Conservation (phyloP, 1,140 invertebrate species). For the Drosophila ercepeae region DNA sequence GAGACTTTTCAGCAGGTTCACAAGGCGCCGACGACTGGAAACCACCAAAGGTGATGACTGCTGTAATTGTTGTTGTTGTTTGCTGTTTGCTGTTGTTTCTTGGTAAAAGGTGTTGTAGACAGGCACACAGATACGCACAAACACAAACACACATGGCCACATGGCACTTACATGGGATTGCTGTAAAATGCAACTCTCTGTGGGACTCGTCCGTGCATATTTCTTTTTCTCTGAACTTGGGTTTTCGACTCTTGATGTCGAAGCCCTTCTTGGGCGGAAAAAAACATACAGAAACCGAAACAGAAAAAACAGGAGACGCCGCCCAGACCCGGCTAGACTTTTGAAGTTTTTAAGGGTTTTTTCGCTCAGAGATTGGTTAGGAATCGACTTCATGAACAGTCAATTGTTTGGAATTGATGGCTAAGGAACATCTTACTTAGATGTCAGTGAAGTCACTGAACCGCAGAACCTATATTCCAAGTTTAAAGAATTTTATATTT, state of each 20-base stretch:
- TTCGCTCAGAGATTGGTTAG: conserved; percentile 19
- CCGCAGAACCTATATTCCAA: no score
- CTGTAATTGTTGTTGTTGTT: conserved; percentile 73
- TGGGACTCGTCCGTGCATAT: conserved; percentile 51
- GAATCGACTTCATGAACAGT: conserved; percentile 20
- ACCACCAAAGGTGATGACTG: conserved; percentile 80
- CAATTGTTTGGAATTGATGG: conserved; percentile 33
- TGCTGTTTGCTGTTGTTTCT: conserved; percentile 75
- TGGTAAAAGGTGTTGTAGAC: conserved; percentile 77
- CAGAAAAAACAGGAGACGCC: conserved; percentile 21
- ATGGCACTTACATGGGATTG: conserved; percentile 58
- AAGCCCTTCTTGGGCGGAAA: conserved; percentile 34
- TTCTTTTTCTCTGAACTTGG: conserved; percentile 68
- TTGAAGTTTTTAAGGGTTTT: conserved; percentile 39
- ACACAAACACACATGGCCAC: conserved; percentile 23
- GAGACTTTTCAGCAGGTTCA: conserved; percentile 58
- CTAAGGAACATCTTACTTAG: conserved; percentile 21
- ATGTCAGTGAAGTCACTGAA: neutral
- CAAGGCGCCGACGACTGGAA: conserved; percentile 72
- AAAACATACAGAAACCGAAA: conserved; percentile 4
- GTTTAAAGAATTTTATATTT: no score
- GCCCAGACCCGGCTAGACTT: conserved; percentile 29
- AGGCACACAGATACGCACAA: conserved; percentile 28
- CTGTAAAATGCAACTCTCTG: conserved; percentile 44
- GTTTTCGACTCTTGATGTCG: conserved; percentile 51